Evolutionary conservation across 2,888 invertebrate genomes (phyloP).

Genomic region (Polymixis flavicincta): DNA sequence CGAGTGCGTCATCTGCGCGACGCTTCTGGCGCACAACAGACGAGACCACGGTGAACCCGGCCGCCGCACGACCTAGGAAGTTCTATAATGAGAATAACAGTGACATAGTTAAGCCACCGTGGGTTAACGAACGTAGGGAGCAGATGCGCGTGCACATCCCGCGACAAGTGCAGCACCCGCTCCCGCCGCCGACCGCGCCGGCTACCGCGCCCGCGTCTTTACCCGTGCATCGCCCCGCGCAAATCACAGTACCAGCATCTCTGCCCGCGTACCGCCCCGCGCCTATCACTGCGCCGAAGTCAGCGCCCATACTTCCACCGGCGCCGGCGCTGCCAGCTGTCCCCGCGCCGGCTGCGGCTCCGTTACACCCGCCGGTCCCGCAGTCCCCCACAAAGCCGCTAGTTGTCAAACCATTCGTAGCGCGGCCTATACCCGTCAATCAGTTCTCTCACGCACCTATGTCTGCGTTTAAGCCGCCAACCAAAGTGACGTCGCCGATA

Average conservation of each 20-base stretch:
- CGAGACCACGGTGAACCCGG: constrained; percentile 81
- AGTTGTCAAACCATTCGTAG: constrained; percentile 85
- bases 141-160: constrained; percentile 67
- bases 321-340: constrained; percentile 31
- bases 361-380: constrained; percentile 67
- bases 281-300: constrained; percentile 22
- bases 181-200: constrained; percentile 46
- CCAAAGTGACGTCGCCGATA: constrained; percentile 83
- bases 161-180: constrained; percentile 62
- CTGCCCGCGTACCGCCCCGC: constrained; percentile 39
- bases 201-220: constrained; percentile 41
- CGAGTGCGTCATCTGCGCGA: constrained; percentile 89
- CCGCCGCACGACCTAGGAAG: constrained; percentile 71
- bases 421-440: constrained; percentile 92
- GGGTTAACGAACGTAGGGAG: constrained; percentile 83
- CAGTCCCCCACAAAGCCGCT: constrained; percentile 79
- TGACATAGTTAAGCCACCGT: constrained; percentile 85
- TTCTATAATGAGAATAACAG: constrained; percentile 76
- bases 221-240: constrained; percentile 35
- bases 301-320: constrained; percentile 34
- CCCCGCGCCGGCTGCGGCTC: constrained; percentile 51
- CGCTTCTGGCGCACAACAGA: constrained; percentile 92
- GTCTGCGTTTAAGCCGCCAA: constrained; percentile 93
- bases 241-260: constrained; percentile 41
- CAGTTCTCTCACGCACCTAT: constrained; percentile 94